Evolutionary conservation across 37 sponge, comb jelly and placozoan species (phyloP).

Genomic region (Geodia barretti): DNA sequence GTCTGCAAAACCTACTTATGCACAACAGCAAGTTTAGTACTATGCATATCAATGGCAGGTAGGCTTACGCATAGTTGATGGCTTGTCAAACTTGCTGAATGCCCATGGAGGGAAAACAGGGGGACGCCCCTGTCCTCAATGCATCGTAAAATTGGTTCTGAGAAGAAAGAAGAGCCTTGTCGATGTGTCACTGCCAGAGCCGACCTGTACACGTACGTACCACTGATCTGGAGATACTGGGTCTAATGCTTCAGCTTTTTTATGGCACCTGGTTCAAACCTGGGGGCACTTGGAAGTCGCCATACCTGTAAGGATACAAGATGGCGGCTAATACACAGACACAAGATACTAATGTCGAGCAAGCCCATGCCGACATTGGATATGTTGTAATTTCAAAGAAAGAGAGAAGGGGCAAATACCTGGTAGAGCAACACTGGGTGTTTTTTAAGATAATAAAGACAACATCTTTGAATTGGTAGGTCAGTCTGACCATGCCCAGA

Average conservation of each 20-base stretch:
- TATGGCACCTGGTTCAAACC: conserved; percentile 17
- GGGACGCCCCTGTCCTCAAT: conserved; percentile 29
- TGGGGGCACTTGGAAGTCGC: conserved; percentile 75
- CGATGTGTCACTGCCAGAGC: not conserved
- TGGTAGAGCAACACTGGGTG: too few species aligned
- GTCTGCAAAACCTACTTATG: not conserved
- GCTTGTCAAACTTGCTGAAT: conserved; percentile 56
- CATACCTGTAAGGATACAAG: conserved; percentile 47
- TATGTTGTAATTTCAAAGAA: too few species aligned
- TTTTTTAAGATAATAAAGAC: too few species aligned
- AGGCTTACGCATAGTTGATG: conserved; percentile 49
- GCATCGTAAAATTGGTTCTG: conserved; percentile 50
- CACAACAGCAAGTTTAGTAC: too few species aligned
- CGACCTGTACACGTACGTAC: conserved; percentile 4
- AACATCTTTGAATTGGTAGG: conserved; percentile 66
- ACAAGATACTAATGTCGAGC: too few species aligned
- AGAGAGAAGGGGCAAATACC: too few species aligned
- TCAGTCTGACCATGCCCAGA: conserved; percentile 50
- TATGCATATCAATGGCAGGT: not conserved
- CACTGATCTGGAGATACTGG: conserved; percentile 37
- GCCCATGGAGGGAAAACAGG: conserved; percentile 58
- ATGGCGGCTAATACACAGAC: too few species aligned
- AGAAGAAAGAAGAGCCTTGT: not conserved
- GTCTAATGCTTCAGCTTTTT: conserved; percentile 23
- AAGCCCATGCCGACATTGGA: too few species aligned